Evolutionary conservation across 2,113 vertebrate genomes (phyloP), one percentile per base, ranked within the genome.

Genomic region (Mandrillus leucophaeus): DNA sequence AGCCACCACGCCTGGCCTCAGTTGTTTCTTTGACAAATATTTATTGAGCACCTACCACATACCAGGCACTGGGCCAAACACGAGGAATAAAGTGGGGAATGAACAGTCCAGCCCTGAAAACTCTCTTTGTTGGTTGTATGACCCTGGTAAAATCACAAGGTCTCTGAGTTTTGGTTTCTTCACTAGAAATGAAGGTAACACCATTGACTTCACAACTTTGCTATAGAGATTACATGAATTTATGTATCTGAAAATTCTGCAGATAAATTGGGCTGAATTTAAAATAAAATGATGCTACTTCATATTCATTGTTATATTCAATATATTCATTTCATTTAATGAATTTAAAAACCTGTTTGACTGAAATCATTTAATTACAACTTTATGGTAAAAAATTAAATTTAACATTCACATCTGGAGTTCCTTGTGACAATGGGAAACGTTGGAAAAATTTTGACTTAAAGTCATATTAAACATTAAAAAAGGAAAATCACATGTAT

Each of bases 251-350:
- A 80, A 79, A 66, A 38, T 43, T 64, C 45, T 43, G 40, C 52
- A 57, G n/a, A 61, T 17, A 80, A 57, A 91, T 11, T 80, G 52
- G 13, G 79, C 1, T 88, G 55, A 73, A 68, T 68, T 82, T 57
- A 68, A 88, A 83, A 78, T 45, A 84, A 68, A 92, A 66, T 3
- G 3, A 55, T 35, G 30, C 32, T 43, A 84, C 23, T 91, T 96
- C 68, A 84, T 93, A 78, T 73, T 68, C 61, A 70, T 72, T 66
- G 17, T 84, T 91, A 57, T 73, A 91, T 23, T 80, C 80, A 95
- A 93, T 80, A 32, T 64, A 55, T 18, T 78, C 38, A 73, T 79
- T 91, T 91, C 92, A 88, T 84, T 90, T 88, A 55, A 50, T 50
- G 48, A 50, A 50, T 50, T 50, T 50, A 45, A 32, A 78, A 73